These are phyloP conservation scores for Aphelocoma californica DNA, from an alignment of 2,797 vertebrate species.

Conservation along the genomic window DNA sequence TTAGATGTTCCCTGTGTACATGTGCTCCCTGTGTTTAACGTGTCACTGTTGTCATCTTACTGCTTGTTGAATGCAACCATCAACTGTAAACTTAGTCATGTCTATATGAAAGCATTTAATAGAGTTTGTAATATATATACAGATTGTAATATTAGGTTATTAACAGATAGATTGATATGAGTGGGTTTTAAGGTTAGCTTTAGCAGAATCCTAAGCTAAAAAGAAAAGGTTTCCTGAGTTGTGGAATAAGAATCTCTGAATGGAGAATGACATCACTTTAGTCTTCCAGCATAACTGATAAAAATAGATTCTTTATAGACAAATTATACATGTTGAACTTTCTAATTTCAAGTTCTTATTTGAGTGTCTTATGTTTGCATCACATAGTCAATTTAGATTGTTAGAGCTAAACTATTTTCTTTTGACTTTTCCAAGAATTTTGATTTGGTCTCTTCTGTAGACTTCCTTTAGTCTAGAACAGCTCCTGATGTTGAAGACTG, in stretches of 20 bases:
- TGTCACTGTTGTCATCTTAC: constrained; percentile 34
- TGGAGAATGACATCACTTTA: not conserved
- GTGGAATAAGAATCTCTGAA: not conserved
- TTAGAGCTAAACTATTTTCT: not conserved
- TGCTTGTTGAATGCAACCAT: constrained; percentile 23
- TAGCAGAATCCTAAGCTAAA: constrained; percentile 3
- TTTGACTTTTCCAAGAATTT: not conserved
- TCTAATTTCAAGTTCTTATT: not conserved
- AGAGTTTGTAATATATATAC: not conserved
- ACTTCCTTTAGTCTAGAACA: not conserved
- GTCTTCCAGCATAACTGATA: not conserved
- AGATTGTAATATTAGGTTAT: constrained; percentile 30
- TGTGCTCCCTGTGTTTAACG: not conserved
- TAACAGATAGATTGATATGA: constrained; percentile 27
- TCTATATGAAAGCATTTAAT: constrained; percentile 4
- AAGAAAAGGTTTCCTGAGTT: not conserved
- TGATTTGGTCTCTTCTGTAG: not conserved
- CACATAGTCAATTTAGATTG: not conserved
- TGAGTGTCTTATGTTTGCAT: not conserved
- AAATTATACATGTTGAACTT: not conserved
- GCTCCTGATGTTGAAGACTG: not conserved
- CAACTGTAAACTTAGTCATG: constrained; percentile 38
- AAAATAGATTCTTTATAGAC: not conserved
- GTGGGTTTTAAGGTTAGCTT: constrained; percentile 33
- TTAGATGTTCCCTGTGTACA: not conserved